Conservation (phyloP, 2,113 vertebrate genomes). For the Myiozetetes cayanensis region DNA sequence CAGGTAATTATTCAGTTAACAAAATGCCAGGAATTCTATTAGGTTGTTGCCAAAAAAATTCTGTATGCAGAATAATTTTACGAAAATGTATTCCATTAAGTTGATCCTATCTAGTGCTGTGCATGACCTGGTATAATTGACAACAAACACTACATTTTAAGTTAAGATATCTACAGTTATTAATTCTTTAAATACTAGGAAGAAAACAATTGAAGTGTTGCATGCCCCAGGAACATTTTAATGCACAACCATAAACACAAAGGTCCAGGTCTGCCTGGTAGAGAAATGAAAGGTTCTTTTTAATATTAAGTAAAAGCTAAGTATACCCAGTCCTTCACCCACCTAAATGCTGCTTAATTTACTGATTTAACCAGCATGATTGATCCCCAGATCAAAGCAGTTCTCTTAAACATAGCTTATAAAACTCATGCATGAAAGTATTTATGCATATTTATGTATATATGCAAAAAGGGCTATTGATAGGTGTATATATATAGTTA, state of each 20-base stretch:
- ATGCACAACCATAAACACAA: neutral
- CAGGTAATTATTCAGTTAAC: neutral
- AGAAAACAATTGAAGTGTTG: neutral
- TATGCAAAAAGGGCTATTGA: neutral
- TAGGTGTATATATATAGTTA: neutral
- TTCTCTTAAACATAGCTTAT: neutral
- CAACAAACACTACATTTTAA: neutral
- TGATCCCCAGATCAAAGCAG: neutral
- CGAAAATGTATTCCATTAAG: neutral
- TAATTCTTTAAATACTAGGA: neutral
- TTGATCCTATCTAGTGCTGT: neutral
- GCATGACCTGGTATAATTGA: neutral
- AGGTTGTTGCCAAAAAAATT: neutral
- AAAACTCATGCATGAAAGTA: neutral
- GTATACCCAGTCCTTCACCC: neutral
- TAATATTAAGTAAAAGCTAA: neutral
- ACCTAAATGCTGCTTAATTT: neutral
- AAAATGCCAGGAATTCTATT: neutral
- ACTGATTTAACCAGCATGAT: neutral
- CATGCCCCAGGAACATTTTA: neutral
- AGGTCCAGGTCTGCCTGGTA: neutral
- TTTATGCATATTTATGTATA: neutral
- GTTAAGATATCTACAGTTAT: neutral
- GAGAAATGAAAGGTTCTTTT: neutral
- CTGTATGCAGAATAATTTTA: neutral